A percentile compares a stretch with the other conserved stretches of the same genome.
Evolutionary conservation across 2,113 vertebrate genomes (phyloP).

Genomic region (Ovibos moschatus): DNA sequence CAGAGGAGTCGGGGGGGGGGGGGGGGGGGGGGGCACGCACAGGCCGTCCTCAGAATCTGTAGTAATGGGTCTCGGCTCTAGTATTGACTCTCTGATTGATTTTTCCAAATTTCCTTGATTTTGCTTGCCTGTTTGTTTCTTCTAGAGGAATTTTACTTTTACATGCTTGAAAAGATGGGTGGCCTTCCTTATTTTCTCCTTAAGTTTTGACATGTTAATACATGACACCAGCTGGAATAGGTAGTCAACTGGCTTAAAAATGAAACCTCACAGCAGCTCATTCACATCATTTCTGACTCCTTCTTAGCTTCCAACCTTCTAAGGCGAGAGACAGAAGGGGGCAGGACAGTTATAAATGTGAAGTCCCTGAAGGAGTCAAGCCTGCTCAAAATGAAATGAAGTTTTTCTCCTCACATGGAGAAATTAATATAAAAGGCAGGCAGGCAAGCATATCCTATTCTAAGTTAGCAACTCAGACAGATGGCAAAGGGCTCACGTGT

Average conservation of each 20-base stretch:
- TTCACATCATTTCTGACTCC: not conserved
- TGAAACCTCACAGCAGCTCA: not conserved
- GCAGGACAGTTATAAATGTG: not conserved
- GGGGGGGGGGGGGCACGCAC: not conserved
- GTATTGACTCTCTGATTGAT: not conserved
- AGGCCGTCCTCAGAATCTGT: too few relatives aligned
- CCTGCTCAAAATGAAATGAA: not conserved
- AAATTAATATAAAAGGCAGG: not conserved
- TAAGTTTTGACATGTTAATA: not conserved
- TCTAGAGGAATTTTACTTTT: not conserved
- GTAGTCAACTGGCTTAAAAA: not conserved
- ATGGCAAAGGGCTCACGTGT: not conserved
- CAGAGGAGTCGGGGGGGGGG: not conserved
- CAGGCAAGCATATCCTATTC: not conserved
- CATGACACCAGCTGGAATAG: not conserved
- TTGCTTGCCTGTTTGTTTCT: not conserved
- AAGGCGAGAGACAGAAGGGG: not conserved
- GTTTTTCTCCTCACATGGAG: not conserved
- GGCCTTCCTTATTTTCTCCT: not conserved
- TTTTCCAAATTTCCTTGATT: not conserved
- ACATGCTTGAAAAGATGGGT: not conserved
- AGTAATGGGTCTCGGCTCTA: not conserved
- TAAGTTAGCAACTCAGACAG: conserved; percentile 41
- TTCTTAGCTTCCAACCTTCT: not conserved
- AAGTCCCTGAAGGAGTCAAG: not conserved